Evolutionary conservation across 2,888 invertebrate species (phyloP), one percentile per base, ranked within the genome.

Genomic region (Venusia cambrica): DNA sequence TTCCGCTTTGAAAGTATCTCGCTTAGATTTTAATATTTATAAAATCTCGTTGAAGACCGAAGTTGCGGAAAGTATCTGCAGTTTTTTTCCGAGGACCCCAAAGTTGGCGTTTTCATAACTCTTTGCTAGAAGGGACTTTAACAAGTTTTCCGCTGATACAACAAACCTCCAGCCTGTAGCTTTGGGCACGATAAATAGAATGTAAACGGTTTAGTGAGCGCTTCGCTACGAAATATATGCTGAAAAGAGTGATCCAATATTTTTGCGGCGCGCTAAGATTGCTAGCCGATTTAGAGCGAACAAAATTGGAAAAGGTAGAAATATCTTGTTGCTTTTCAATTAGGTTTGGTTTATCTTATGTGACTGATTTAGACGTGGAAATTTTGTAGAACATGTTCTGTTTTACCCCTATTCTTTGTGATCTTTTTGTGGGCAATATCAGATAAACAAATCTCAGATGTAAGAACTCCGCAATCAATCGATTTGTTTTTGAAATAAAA

Each of bases 21-120:
- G 62, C 62, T 71, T 69, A 68, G 61, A 73, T 73, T 77, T 73
- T 73, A 73, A 75, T 74, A 73, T 77, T 78, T 74, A 76, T 74
- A 73, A 77, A 75, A 73, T 69, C 63, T 62, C 63, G 70, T 72
- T 71, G 66, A 74, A 63, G 62, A 61, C 57, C 61, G 51, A 72
- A 81, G 70, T 81, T 77, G 60, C 51, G 56, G 50, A 57, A 74
- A 74, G 65, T 69, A 66, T 67, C 64, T 58, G 56, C 68, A 57
- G 52, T 70, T 77, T 77, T 77, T 77, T 53, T 78, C 73, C 54
- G 54, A 53, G 53, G 65, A 67, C 67, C 73, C 72, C 54, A 70
- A 81, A 83, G 68, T 83, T 78, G 61, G 67, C 73, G 64, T 74
- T 81, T 80, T 80, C 74, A 76, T 76, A 83, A 83, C 79, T 81